Evolutionary conservation across 2,888 invertebrate genomes (phyloP).

Genomic region (Perizoma affinitatum): DNA sequence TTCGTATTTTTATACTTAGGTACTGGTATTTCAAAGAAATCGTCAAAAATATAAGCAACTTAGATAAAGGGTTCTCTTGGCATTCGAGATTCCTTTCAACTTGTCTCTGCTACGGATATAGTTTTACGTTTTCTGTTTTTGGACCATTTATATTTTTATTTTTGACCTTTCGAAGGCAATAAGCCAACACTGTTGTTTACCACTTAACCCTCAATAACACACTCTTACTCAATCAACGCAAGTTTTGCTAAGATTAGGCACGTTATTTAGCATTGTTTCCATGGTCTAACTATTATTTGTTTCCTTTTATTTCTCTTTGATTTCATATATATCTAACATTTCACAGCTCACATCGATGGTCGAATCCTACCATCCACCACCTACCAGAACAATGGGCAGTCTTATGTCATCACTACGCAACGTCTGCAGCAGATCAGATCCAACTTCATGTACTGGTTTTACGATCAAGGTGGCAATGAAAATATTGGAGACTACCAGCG

Average conservation of each 20-base stretch:
- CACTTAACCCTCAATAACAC: background rate
- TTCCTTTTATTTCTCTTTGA: background rate
- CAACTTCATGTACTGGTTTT: slow-evolving; percentile 94
- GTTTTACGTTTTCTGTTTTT: no score
- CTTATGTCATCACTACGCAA: slow-evolving; percentile 86
- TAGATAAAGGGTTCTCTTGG: background rate
- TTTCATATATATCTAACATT: background rate
- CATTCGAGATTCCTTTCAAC: no score
- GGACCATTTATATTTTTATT: no score
- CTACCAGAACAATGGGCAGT: slow-evolving; percentile 83
- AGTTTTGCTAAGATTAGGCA: background rate
- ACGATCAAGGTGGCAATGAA: slow-evolving; percentile 90
- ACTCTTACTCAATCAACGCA: background rate
- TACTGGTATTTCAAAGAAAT: slow-evolving; percentile 2
- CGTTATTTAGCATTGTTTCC: background rate
- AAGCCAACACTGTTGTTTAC: background rate
- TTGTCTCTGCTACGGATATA: no score
- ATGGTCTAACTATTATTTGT: background rate
- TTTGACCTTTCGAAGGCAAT: background rate
- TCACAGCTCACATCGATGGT: slow-evolving; percentile 76
- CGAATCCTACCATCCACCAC: slow-evolving; percentile 70
- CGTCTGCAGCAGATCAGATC: slow-evolving; percentile 88
- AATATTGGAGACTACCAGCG: slow-evolving; percentile 92
- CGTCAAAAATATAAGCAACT: background rate
- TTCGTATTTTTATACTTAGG: slow-evolving; percentile 12